phyloP scores from a whole-genome alignment of 37 sponge, comb jelly and placozoan species.

The Agelas oroides region DNA sequence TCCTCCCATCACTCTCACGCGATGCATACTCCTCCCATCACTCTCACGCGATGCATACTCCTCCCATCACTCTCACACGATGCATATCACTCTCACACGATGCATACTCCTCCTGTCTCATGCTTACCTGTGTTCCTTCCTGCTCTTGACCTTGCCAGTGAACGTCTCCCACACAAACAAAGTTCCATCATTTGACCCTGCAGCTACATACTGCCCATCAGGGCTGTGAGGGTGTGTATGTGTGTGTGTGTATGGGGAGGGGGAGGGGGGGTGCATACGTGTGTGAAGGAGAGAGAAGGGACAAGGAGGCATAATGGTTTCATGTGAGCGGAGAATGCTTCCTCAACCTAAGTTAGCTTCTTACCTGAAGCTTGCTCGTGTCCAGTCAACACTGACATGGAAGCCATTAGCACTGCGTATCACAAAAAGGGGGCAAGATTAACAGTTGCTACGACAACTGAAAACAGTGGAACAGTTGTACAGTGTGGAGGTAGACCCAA shows the following conservation, averaged over 20 bases:
- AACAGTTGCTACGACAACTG: neutral
- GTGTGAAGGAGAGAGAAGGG: too few relatives aligned
- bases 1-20: too few relatives aligned
- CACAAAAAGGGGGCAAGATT: neutral
- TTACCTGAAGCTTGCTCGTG: conserved; percentile 75
- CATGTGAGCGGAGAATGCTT: too few relatives aligned
- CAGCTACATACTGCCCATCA: conserved; percentile 95
- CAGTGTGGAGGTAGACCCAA: too few relatives aligned
- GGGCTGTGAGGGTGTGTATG: conserved; percentile 64
- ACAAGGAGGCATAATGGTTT: too few relatives aligned
- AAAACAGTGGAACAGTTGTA: too few relatives aligned
- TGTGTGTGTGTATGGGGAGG: conserved; percentile 6
- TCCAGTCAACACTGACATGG: conserved; percentile 73
- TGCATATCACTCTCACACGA: too few relatives aligned
- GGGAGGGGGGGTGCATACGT: conserved; percentile 9
- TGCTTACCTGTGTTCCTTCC: conserved; percentile 74
- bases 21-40: too few relatives aligned
- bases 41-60: too few relatives aligned
- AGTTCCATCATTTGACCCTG: conserved; percentile 90
- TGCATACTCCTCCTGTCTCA: too few relatives aligned
- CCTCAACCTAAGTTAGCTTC: too few relatives aligned
- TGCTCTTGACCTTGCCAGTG: conserved; percentile 49
- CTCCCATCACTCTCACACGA: too few relatives aligned
- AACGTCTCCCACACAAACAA: conserved; percentile 86
- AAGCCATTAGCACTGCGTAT: conserved; percentile 49